Base-by-base conservation (phyloP, 2,113 vertebrate species). In the Tenebrosternarchus preto region DNA sequence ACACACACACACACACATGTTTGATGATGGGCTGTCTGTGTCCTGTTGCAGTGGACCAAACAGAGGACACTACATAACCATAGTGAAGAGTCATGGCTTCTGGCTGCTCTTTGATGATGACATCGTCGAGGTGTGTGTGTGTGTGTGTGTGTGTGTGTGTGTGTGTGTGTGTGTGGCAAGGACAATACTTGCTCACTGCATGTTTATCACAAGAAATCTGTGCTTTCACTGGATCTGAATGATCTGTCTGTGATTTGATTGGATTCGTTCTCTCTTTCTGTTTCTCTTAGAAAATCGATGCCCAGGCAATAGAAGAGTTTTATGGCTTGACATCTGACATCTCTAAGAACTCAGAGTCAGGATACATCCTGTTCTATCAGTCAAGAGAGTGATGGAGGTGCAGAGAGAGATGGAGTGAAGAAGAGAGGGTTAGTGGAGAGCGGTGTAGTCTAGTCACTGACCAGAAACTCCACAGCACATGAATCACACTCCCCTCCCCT, bases 331-430 rank as follows among this genome's bases (percentile, higher is more conserved):
- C 97, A 0, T 98, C 97, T 80, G 97, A 99, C 91, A 98, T 98
- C 94, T 98, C 97, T 76, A 98, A 98, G 92, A 99, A 99, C 92
- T 99, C 97, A 0, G 97, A 99, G 90, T 99, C 97, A 66, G 97
- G 97, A 87, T 99, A 99, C 91, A 98, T 99, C 92, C 95, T 99
- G 92, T 99, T 99, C 92, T 98, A 99, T 89, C 97, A 99, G 90
- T 98, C 97, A 85, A 95, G 97, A 92, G 97, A 98, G 90, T 99
- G 94, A 95, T 77, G 72, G 55, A 78, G 46, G 25, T 17, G 43
- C 9, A 19, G 57, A 15, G 24, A 63, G 17, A 73, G 29, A 60
- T n/a, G 79, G 77, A 86, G 78, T 75, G 69, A 29, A 55, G 15
- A 74, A 66, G 15, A 73, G 69, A 70, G 79, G 16, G 68, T 25